Percentiles rank a stretch among this genome's conserved stretches.
Conservation (phyloP, 2,797 vertebrate species). For the Micrastur ruficollis region DNA sequence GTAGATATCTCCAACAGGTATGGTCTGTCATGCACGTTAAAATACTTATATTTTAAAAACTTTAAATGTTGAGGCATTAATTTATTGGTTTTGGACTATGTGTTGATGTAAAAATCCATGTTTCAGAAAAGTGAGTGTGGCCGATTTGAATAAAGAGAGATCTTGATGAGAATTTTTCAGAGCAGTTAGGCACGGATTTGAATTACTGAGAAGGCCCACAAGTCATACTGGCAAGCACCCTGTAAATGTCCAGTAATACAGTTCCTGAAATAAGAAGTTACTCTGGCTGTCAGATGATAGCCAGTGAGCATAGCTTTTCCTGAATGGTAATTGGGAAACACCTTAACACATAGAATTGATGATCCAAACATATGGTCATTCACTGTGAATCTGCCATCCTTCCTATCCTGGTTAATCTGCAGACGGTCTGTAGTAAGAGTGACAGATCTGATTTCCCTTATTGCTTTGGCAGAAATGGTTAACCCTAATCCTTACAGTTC, state of each 20-base stretch:
- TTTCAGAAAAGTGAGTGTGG: background rate
- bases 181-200: background rate
- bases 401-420: background rate
- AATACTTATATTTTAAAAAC: background rate
- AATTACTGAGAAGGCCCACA: background rate
- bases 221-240: background rate
- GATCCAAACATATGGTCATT: background rate
- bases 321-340: background rate
- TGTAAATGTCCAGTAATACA: background rate
- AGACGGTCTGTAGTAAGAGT: background rate
- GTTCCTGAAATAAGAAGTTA: background rate
- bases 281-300: background rate
- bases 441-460: background rate
- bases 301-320: background rate
- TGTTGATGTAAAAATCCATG: background rate
- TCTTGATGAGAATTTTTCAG: background rate
- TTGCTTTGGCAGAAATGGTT: background rate
- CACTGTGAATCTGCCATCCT: background rate
- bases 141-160: background rate
- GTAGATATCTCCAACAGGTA: constrained; percentile 83
- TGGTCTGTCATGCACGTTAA: background rate
- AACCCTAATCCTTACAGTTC: background rate
- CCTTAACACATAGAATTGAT: background rate
- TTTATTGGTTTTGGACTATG: background rate
- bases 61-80: background rate